These are phyloP conservation scores for Portunus trituberculatus DNA, from an alignment of 1,140 invertebrate species.

Conservation along the genomic window DNA sequence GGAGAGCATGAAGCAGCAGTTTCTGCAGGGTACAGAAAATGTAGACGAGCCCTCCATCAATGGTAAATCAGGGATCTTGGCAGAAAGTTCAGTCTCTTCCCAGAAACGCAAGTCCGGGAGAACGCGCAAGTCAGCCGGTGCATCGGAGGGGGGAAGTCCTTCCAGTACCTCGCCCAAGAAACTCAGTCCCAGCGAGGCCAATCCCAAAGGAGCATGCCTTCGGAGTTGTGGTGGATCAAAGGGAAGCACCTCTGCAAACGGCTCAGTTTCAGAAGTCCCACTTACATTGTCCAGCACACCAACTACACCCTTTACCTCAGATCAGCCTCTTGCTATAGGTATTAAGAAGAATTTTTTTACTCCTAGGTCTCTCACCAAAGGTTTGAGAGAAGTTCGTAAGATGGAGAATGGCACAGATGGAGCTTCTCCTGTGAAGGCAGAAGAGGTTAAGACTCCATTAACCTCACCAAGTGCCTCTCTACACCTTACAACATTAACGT, in stretches of 20 bases:
- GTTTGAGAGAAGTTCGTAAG: constrained; percentile 75
- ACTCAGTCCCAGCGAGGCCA: constrained; percentile 31
- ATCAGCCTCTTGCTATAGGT: constrained; percentile 21
- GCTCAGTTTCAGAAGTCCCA: constrained; percentile 28
- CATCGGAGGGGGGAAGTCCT: constrained; percentile 37
- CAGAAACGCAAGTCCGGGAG: constrained; percentile 64
- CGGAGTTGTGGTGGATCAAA: background rate
- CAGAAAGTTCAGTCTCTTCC: constrained; percentile 24
- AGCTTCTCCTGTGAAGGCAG: constrained; percentile 31
- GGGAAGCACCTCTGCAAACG: constrained; percentile 25
- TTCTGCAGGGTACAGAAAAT: constrained; percentile 75
- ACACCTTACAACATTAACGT: background rate
- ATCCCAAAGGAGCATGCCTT: background rate
- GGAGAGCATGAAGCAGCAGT: constrained; percentile 77
- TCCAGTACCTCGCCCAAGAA: constrained; percentile 44
- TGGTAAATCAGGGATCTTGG: constrained; percentile 43
- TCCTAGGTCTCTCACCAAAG: constrained; percentile 69
- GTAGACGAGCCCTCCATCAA: constrained; percentile 56
- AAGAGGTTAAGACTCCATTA: constrained; percentile 2
- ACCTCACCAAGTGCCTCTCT: constrained; percentile 25
- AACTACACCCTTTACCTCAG: constrained; percentile 35
- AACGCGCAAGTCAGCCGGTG: constrained; percentile 51
- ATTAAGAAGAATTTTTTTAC: constrained; percentile 59
- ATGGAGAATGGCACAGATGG: constrained; percentile 69
- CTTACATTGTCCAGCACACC: constrained; percentile 46